Conservation (phyloP, 2,113 vertebrate species). For the Prionailurus viverrinus region DNA sequence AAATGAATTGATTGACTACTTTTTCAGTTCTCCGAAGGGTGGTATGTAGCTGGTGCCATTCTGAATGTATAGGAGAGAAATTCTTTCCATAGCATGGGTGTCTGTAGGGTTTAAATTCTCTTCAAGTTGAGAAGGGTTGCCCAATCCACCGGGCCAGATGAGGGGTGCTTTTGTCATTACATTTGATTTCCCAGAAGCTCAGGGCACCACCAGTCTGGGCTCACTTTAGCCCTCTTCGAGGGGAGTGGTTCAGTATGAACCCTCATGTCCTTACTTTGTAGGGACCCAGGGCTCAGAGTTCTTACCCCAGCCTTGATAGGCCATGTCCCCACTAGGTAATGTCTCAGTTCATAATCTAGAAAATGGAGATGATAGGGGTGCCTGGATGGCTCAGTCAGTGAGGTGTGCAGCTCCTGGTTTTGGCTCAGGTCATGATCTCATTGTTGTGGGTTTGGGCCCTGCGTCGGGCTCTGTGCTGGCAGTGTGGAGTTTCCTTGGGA, state of each 20-base stretch:
- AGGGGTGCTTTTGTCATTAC: neutral
- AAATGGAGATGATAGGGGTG: no score
- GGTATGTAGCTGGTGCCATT: neutral
- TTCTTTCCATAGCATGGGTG: neutral
- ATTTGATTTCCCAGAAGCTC: neutral
- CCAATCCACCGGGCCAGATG: neutral
- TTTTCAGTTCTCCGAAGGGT: neutral
- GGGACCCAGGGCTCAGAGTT: neutral
- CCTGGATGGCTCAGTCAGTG: no score
- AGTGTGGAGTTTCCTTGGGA: no score
- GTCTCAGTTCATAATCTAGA: neutral
- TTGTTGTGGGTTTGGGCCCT: no score
- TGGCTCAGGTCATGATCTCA: no score
- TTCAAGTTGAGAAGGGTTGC: neutral
- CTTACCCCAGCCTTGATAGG: neutral
- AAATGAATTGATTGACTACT: neutral
- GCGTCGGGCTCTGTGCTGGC: no score
- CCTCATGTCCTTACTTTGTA: neutral
- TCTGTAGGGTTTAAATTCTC: neutral
- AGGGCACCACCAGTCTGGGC: neutral
- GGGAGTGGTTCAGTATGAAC: fast-evolving
- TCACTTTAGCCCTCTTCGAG: neutral
- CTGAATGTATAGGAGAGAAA: neutral
- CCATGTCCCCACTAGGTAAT: neutral
- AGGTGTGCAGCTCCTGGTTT: no score